phyloP scores from a whole-genome alignment of 2,797 vertebrate species.

The Tiaroga cobitis region DNA sequence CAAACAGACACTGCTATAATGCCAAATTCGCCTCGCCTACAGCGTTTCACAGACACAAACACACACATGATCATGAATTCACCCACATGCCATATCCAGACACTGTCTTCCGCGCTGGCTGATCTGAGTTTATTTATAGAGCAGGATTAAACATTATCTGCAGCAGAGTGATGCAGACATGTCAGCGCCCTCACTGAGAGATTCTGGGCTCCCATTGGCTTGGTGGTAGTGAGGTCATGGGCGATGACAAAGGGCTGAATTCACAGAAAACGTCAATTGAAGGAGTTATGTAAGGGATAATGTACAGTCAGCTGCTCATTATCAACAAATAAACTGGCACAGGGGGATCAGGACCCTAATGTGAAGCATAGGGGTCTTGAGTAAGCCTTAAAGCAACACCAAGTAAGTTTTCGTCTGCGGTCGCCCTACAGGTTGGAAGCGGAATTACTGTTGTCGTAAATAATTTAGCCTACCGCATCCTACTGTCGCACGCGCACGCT shows the following conservation, averaged over 20 bases:
- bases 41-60: background rate
- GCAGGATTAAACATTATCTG: constrained; percentile 46
- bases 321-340: background rate
- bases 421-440: no score
- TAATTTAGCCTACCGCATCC: no score
- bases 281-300: background rate
- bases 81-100: constrained; percentile 18
- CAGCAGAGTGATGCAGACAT: constrained; percentile 44
- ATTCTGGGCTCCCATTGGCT: constrained; percentile 33
- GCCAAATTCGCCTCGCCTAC: constrained; percentile 21
- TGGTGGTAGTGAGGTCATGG: background rate
- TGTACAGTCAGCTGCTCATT: background rate
- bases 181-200: constrained; percentile 25
- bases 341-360: no score
- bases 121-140: constrained; percentile 54
- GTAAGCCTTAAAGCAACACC: background rate
- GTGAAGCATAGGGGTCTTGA: background rate
- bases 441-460: no score
- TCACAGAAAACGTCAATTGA: background rate
- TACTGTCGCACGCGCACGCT: no score
- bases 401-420: no score
- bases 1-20: constrained; percentile 13
- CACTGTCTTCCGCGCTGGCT: constrained; percentile 22
- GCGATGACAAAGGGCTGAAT: constrained; percentile 19
- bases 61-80: constrained; percentile 25